Percentiles rank a stretch among this genome's conserved stretches.
These are phyloP conservation scores for Zosterops japonicus DNA, from an alignment of 2,113 vertebrate genomes.

Conservation along the genomic window DNA sequence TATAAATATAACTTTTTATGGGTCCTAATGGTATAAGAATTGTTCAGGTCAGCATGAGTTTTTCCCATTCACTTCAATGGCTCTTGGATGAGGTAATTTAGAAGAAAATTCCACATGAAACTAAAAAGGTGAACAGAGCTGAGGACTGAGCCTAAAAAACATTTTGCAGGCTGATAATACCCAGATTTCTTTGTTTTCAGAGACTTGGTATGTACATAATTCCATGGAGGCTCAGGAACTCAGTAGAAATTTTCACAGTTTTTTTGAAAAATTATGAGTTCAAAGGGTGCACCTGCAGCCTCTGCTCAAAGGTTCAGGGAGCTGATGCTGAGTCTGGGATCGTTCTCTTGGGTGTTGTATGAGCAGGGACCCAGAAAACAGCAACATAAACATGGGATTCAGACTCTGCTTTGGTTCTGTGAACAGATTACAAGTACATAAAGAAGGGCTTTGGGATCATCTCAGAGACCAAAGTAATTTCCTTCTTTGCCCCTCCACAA, in stretches of 20 bases:
- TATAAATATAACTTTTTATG: background rate
- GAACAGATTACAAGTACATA: background rate
- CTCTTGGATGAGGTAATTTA: conserved; percentile 6
- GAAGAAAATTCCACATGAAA: background rate
- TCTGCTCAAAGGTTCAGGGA: background rate
- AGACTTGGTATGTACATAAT: background rate
- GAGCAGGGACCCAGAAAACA: rapidly evolving
- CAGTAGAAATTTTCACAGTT: background rate
- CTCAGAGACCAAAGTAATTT: background rate
- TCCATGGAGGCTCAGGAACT: background rate
- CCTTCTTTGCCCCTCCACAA: background rate
- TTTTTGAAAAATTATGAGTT: background rate
- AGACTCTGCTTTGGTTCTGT: background rate
- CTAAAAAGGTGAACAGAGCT: background rate
- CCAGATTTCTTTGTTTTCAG: background rate
- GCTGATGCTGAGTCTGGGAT: background rate
- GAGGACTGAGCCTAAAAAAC: background rate
- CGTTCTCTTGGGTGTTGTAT: background rate
- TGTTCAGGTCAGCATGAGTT: background rate
- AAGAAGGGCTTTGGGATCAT: background rate
- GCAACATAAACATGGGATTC: rapidly evolving
- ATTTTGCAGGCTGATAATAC: background rate
- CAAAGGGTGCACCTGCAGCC: background rate
- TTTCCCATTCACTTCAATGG: background rate
- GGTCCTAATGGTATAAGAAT: background rate